Base-by-base conservation (phyloP, 1,140 invertebrate species). In the Panonychus citri region DNA sequence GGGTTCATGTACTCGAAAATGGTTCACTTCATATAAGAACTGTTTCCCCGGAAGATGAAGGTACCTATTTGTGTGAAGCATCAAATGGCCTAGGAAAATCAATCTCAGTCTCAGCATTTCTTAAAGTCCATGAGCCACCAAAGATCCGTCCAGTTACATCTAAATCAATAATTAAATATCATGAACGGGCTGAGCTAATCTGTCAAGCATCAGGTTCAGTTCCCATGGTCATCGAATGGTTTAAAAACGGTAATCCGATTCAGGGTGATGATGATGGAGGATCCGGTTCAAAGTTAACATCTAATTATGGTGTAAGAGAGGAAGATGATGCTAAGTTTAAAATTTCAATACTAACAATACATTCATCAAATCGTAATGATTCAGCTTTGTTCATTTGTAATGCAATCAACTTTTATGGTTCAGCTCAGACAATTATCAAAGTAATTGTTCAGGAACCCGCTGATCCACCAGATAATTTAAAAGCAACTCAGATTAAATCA, bases 161-260 rank as follows among this genome's bases (percentile, higher is more conserved):
- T 56, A 56, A 55, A 42, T 51, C 57, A 25, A 24, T 52, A 25
- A 55, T 64, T 12, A 52, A 60, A 40, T 59, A 58, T 30, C 30
- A 27, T 12, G 61, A 59, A 24, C 54, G 59, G 49, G 54, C 63
- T 3, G 42, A 55, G 19, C 54, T 65, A 26, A 57, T 57, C 4
- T 65, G 64, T 55, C 58, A 61, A 30, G 63, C 60, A 12, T 52
- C 57, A 12, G 83, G 83, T 53, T 81, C 84, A 68, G 70, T 78
- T 42, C 83, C 82, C 13, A 67, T 85, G 61, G 77, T 76, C 28
- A 81, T 85, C 59, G 74, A 73, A 7, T 86, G 83, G 83, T 75
- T 77, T 55, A 83, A 83, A 71, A 80, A 83, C 62, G 77, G 76
- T 52, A 72, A 76, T 7, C 71, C 75, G 43, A 21, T 8, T 34